A percentile compares a stretch with the other conserved stretches of the same genome.
phyloP scores from a whole-genome alignment of 2,797 vertebrate species.

The Myotis pilosus region DNA sequence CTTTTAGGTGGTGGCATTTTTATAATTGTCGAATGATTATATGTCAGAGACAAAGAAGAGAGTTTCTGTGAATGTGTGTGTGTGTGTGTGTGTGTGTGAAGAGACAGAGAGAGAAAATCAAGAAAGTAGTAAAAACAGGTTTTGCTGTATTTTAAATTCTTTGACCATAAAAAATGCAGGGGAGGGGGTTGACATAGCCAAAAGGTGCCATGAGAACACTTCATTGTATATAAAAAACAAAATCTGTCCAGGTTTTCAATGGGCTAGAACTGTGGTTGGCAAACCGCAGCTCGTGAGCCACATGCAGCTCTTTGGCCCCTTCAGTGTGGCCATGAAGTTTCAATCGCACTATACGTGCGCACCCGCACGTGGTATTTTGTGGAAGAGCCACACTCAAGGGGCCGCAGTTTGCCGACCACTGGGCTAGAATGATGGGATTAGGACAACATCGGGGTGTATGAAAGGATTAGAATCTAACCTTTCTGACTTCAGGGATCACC shows the following conservation, averaged over 20 bases:
- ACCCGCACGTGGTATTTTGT: too few relatives aligned
- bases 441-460: neutral
- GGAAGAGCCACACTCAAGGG: too few relatives aligned
- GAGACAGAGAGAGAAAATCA: too few relatives aligned
- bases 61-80: neutral
- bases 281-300: too few relatives aligned
- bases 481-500: too few relatives aligned
- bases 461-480: neutral
- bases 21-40: neutral
- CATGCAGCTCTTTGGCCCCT: too few relatives aligned
- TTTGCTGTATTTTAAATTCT: neutral
- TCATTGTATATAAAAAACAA: neutral
- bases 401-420: too few relatives aligned
- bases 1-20: neutral
- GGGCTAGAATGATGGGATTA: neutral
- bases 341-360: too few relatives aligned
- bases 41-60: neutral
- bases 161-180: neutral
- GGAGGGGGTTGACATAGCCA: neutral
- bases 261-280: neutral
- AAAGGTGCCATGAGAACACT: neutral
- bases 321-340: too few relatives aligned
- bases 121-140: neutral
- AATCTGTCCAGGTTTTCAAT: neutral
- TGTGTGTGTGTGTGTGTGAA: neutral